Evolutionary conservation across 1,140 invertebrate species (phyloP).

Genomic region (Drosophila cardini): DNA sequence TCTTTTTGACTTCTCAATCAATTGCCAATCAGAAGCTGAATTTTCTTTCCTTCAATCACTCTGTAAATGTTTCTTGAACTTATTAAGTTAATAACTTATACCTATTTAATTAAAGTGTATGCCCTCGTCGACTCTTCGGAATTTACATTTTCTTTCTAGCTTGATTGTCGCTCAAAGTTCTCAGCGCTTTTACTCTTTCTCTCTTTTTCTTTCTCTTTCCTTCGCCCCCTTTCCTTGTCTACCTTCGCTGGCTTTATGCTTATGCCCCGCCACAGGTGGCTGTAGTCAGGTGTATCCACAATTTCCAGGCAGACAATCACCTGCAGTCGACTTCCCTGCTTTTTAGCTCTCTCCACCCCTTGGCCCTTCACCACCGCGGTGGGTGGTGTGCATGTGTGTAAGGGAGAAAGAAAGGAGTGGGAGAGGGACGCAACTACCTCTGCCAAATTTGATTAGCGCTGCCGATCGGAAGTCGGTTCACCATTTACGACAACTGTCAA

Average conservation of each 20-base stretch:
- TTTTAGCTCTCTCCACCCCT: background rate
- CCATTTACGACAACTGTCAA: constrained; percentile 73
- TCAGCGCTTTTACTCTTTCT: background rate
- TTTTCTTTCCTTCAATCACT: too few species aligned
- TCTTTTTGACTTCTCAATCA: too few species aligned
- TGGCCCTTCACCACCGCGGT: background rate
- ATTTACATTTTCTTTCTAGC: constrained; percentile 2
- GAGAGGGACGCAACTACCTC: constrained; percentile 9
- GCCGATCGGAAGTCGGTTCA: constrained; percentile 67
- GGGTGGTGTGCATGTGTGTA: background rate
- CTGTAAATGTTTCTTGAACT: too few species aligned
- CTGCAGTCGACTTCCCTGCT: background rate
- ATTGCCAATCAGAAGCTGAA: too few species aligned
- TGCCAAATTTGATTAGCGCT: constrained; percentile 48
- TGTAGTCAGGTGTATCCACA: constrained; percentile 68
- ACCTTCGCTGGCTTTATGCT: constrained; percentile 15
- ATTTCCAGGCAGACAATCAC: constrained; percentile 44
- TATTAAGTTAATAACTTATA: too few species aligned
- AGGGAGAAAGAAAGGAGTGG: background rate
- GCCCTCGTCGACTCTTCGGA: background rate
- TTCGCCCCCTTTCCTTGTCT: background rate
- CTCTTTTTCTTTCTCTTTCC: background rate
- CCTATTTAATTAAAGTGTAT: too few species aligned
- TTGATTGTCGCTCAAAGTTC: background rate
- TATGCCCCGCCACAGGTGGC: constrained; percentile 63